A percentile compares a stretch with the other conserved stretches of the same genome.
These are phyloP conservation scores for Scaptomyza tumidula DNA, from an alignment of 2,888 invertebrate genomes.

Conservation along the genomic window DNA sequence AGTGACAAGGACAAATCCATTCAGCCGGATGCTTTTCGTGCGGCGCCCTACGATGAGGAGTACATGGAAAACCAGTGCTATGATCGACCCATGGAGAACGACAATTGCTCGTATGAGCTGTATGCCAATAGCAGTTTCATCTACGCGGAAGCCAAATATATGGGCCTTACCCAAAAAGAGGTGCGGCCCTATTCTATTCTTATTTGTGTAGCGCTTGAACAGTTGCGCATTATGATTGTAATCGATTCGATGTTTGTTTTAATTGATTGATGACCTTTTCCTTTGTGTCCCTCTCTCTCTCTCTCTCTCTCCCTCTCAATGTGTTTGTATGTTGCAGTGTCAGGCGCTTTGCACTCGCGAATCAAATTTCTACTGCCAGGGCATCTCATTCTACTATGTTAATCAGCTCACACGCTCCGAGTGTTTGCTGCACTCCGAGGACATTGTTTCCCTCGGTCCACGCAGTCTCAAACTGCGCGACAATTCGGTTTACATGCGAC, in stretches of 20 bases:
- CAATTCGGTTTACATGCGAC: constrained; percentile 90
- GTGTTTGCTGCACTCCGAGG: constrained; percentile 92
- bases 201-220: constrained; percentile 39
- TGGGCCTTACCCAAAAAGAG: constrained; percentile 84
- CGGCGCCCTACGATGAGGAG: constrained; percentile 90
- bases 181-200: constrained; percentile 59
- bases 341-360: constrained; percentile 88
- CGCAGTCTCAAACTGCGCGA: constrained; percentile 87
- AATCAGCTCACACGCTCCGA: constrained; percentile 79
- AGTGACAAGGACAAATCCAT: constrained; percentile 90
- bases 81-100: constrained; percentile 85
- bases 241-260: constrained; percentile 46
- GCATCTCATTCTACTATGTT: constrained; percentile 86
- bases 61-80: constrained; percentile 94
- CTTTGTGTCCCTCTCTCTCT: neutral
- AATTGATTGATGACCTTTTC: constrained; percentile 68
- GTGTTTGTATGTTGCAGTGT: constrained; percentile 84
- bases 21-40: constrained; percentile 91
- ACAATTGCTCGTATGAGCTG: constrained; percentile 91
- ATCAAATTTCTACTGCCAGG: constrained; percentile 89
- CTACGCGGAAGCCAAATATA: constrained; percentile 85
- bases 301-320: neutral
- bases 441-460: constrained; percentile 91
- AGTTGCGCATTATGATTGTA: constrained; percentile 64
- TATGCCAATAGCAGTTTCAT: constrained; percentile 89